phyloP scores from a whole-genome alignment of 2,113 vertebrate genomes.

The Baryphthengus martii region DNA sequence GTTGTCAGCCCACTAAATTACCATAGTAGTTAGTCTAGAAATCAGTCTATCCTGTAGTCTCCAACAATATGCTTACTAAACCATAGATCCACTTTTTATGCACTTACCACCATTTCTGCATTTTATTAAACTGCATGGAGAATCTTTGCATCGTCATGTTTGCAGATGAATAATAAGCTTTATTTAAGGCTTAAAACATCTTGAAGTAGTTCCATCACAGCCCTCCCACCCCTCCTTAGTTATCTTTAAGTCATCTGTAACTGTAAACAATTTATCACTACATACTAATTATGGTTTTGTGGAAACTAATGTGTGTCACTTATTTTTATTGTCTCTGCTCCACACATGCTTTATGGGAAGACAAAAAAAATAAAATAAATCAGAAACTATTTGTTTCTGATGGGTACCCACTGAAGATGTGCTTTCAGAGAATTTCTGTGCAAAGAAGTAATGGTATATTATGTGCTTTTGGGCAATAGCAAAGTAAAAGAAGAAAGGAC shows the following conservation, averaged over 20 bases:
- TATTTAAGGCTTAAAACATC: background rate
- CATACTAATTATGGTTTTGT: accelerated
- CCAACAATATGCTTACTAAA: slow-evolving; percentile 77
- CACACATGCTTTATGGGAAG: background rate
- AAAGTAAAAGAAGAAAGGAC: background rate
- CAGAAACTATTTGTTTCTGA: background rate
- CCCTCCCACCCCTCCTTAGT: background rate
- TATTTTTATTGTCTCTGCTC: background rate
- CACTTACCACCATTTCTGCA: slow-evolving; percentile 83
- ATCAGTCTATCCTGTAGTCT: background rate
- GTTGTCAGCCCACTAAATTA: background rate
- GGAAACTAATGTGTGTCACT: background rate
- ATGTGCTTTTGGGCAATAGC: background rate
- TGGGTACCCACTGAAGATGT: background rate
- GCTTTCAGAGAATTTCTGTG: background rate
- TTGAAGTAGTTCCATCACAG: background rate
- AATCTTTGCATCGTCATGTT: slow-evolving; percentile 77
- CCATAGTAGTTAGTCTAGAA: background rate
- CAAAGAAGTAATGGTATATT: background rate
- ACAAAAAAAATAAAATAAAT: too few species aligned
- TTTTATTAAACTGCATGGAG: slow-evolving; percentile 75
- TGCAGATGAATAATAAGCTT: background rate
- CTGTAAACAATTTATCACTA: background rate
- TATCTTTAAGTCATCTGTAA: background rate
- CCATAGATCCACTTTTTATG: slow-evolving; percentile 78